Evolutionary conservation across 2,113 vertebrate species (phyloP).

Genomic region (Hepsetus odoe): DNA sequence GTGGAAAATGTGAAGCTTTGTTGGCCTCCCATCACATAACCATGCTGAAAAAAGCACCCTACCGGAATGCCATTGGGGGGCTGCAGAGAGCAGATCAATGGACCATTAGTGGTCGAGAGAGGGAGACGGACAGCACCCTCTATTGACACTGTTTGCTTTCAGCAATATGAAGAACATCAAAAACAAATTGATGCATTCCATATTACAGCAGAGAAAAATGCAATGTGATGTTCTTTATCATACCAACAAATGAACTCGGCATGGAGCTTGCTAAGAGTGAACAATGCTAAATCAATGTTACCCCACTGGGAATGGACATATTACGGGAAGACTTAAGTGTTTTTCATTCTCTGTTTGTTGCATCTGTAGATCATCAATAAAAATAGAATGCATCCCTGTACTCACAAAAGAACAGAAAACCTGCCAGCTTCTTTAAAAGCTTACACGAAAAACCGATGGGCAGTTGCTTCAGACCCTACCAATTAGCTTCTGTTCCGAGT

Average conservation of each 20-base stretch:
- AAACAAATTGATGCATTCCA: neutral
- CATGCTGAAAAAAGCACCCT: neutral
- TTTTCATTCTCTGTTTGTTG: neutral
- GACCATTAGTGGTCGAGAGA: neutral
- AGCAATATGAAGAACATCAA: slow-evolving; percentile 5
- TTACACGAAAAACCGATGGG: neutral
- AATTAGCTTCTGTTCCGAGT: neutral
- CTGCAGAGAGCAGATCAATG: neutral
- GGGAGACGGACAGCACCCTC: slow-evolving; percentile 32
- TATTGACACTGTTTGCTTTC: slow-evolving; percentile 4
- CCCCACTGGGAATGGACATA: neutral
- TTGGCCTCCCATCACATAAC: slow-evolving; percentile 1
- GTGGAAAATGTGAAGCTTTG: neutral
- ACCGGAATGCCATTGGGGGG: neutral
- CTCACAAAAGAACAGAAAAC: neutral
- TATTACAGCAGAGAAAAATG: neutral
- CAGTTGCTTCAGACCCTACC: neutral
- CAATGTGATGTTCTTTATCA: neutral
- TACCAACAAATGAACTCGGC: neutral
- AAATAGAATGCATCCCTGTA: neutral
- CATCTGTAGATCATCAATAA: neutral
- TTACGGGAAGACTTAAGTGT: neutral
- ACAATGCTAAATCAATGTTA: neutral
- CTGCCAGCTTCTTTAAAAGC: neutral
- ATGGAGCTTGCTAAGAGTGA: neutral